These are phyloP conservation scores for Drosophila quasianomalipes DNA, from an alignment of 2,888 invertebrate genomes.

Conservation along the genomic window DNA sequence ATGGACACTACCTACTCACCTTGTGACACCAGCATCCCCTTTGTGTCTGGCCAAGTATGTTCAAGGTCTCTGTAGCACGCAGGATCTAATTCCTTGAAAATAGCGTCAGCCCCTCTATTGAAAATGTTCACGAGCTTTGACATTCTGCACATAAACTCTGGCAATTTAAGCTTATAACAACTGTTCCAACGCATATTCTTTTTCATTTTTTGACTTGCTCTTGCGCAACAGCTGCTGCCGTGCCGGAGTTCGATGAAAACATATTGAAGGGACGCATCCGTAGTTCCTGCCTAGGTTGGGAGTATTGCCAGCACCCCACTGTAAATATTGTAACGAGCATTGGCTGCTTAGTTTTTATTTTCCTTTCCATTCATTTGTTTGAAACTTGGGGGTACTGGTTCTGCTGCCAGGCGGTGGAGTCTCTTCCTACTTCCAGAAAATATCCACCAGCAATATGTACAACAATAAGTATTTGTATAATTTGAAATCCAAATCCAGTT, in stretches of 20 bases:
- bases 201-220: constrained; percentile 31
- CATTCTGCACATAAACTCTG: constrained; percentile 71
- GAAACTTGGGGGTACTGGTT: background rate
- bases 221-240: constrained; percentile 66
- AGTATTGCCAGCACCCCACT: constrained; percentile 29
- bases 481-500: background rate
- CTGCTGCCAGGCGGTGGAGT: background rate
- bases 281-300: constrained; percentile 24
- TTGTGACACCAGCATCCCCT: constrained; percentile 11
- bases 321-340: constrained; percentile 35
- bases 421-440: background rate
- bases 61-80: constrained; percentile 22
- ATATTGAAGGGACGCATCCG: constrained; percentile 62
- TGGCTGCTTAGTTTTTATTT: constrained; percentile 17
- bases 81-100: constrained; percentile 49
- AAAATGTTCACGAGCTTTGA: constrained; percentile 57
- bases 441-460: constrained; percentile 13
- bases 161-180: constrained; percentile 73
- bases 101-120: constrained; percentile 22
- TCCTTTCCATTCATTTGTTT: constrained; percentile 22
- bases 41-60: constrained; percentile 8
- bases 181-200: constrained; percentile 54
- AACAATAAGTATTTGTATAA: constrained; percentile 3
- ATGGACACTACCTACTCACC: constrained; percentile 22
- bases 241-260: constrained; percentile 72